Conservation (phyloP, 64 coral and sea anemone species). For the Astreopora myriophthalma region DNA sequence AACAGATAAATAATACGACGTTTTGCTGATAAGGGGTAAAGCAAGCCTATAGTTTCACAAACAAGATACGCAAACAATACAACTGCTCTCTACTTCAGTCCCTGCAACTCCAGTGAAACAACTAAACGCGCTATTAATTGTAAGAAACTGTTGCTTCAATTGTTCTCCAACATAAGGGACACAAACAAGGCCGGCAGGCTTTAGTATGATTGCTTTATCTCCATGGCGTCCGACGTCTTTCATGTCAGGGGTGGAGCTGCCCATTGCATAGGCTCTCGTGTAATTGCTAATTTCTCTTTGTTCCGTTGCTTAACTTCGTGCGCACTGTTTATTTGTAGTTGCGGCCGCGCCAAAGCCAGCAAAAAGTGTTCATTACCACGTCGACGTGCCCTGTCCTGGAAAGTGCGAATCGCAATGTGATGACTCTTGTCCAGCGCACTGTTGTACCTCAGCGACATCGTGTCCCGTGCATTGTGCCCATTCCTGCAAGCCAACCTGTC, state of each 20-base stretch:
- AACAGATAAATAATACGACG: no score
- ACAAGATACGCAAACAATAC: no score
- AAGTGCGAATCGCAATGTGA: conserved; percentile 49
- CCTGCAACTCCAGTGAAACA: no score
- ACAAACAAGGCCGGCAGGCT: no score
- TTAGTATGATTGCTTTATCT: no score
- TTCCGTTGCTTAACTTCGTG: not conserved
- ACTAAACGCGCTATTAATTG: no score
- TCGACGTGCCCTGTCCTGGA: conserved; percentile 27
- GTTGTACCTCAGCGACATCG: conserved; percentile 28
- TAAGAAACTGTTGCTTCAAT: no score
- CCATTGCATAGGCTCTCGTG: not conserved
- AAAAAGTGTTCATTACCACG: conserved; percentile 33
- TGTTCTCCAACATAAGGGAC: no score
- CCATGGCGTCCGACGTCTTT: not conserved
- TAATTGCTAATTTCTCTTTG: not conserved
- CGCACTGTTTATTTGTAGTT: conserved; percentile 37
- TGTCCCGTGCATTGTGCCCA: conserved; percentile 21
- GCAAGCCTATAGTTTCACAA: no score
- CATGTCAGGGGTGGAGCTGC: not conserved
- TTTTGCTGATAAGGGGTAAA: no score
- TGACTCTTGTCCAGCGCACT: conserved; percentile 51
- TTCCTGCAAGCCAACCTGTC: conserved; percentile 54
- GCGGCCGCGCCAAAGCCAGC: not conserved
- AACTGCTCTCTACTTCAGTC: no score